These are phyloP conservation scores for Melipona quadrifasciata DNA, from an alignment of 1,140 invertebrate species.

Conservation along the genomic window DNA sequence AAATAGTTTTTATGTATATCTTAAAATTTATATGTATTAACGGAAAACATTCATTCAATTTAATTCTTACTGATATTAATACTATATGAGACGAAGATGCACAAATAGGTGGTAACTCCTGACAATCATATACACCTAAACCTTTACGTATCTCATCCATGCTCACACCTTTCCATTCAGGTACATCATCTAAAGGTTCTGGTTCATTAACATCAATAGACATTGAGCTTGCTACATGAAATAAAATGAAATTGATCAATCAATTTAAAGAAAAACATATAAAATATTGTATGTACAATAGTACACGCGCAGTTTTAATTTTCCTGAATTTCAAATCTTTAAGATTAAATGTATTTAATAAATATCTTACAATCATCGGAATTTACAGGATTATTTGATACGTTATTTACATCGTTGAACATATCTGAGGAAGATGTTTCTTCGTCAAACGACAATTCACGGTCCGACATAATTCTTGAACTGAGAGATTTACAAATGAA, in stretches of 20 bases:
- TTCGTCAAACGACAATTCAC: constrained; percentile 69
- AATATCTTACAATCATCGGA: constrained; percentile 59
- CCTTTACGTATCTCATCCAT: constrained; percentile 78
- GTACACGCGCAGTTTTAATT: constrained; percentile 2
- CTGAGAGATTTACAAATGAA: constrained; percentile 16
- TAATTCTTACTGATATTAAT: constrained; percentile 73
- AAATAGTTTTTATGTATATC: constrained; percentile 6
- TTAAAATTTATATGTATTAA: background rate
- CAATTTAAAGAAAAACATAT: constrained; percentile 15
- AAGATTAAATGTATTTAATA: background rate
- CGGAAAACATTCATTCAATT: constrained; percentile 6
- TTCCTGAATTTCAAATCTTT: constrained; percentile 6
- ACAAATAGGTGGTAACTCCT: constrained; percentile 75
- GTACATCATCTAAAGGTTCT: constrained; percentile 63
- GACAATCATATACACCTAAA: constrained; percentile 71
- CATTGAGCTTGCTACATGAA: constrained; percentile 64
- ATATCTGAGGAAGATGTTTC: constrained; percentile 65
- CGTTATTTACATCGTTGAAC: constrained; percentile 68
- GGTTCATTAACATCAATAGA: constrained; percentile 69
- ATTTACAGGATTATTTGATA: constrained; percentile 36
- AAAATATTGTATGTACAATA: background rate
- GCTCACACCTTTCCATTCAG: constrained; percentile 78
- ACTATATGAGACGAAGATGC: constrained; percentile 75
- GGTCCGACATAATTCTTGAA: constrained; percentile 60
- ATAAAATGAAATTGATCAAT: constrained; percentile 2